phyloP scores from a whole-genome alignment of 2,113 vertebrate genomes.

The Cariama cristata region DNA sequence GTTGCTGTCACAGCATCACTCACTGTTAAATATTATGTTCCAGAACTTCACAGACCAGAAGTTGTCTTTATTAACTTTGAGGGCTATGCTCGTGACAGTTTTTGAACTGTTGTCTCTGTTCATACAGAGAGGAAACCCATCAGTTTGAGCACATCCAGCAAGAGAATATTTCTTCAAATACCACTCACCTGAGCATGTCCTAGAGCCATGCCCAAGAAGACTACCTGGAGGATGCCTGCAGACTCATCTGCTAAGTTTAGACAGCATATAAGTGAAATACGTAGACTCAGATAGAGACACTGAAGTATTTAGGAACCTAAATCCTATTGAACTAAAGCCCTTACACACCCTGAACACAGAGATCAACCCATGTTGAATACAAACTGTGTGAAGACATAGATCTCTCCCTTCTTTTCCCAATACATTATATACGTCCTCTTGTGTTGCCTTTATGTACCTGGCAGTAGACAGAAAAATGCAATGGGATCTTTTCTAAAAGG shows the following conservation, averaged over 20 bases:
- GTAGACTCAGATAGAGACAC: background rate
- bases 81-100: background rate
- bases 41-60: background rate
- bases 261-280: background rate
- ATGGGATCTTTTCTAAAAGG: background rate
- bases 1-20: background rate
- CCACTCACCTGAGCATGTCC: background rate
- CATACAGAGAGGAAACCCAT: rapidly evolving
- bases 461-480: background rate
- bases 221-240: background rate
- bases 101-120: background rate
- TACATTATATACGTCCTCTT: background rate
- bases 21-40: background rate
- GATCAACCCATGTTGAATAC: background rate
- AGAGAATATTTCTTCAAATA: background rate
- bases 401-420: background rate
- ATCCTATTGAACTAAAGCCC: background rate
- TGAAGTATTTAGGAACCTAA: background rate
- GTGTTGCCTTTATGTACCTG: background rate
- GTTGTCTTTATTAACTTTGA: background rate
- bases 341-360: background rate
- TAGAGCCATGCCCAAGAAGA: background rate
- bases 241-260: background rate
- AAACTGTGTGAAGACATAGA: background rate
- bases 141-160: background rate